Conservation (phyloP, 1,140 invertebrate genomes). For the Drosophila micromelanica region DNA sequence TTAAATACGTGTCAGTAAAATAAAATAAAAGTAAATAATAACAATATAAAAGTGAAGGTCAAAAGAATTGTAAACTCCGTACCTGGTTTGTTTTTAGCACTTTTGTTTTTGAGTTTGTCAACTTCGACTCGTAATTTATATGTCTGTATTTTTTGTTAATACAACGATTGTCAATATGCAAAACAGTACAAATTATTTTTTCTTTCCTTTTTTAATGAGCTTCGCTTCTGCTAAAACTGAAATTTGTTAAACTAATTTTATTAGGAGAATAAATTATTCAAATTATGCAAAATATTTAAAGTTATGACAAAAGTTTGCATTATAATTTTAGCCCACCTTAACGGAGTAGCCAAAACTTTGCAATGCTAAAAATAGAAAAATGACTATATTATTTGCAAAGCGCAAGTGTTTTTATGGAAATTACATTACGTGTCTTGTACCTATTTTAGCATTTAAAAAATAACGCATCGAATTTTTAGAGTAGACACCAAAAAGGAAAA, state of each 20-base stretch:
- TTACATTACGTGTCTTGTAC: background rate
- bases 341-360: background rate
- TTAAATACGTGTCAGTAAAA: constrained; percentile 44
- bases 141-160: constrained; percentile 31
- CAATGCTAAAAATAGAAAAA: background rate
- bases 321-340: background rate
- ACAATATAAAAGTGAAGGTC: constrained; percentile 60
- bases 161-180: constrained; percentile 12
- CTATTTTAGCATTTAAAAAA: background rate
- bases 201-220: background rate
- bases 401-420: no score
- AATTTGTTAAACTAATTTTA: constrained; percentile 7
- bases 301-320: background rate
- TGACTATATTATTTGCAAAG: background rate
- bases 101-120: constrained; percentile 45
- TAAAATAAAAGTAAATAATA: constrained; percentile 20
- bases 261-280: background rate
- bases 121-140: constrained; percentile 27
- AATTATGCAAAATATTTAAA: background rate
- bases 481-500: no score
- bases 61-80: constrained; percentile 57
- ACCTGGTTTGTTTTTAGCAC: constrained; percentile 63
- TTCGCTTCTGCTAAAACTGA: background rate
- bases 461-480: no score
- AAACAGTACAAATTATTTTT: constrained; percentile 8